Percentiles rank a stretch among this genome's conserved stretches.
Evolutionary conservation across 2,113 vertebrate genomes (phyloP).

Genomic region (Calypte anna): DNA sequence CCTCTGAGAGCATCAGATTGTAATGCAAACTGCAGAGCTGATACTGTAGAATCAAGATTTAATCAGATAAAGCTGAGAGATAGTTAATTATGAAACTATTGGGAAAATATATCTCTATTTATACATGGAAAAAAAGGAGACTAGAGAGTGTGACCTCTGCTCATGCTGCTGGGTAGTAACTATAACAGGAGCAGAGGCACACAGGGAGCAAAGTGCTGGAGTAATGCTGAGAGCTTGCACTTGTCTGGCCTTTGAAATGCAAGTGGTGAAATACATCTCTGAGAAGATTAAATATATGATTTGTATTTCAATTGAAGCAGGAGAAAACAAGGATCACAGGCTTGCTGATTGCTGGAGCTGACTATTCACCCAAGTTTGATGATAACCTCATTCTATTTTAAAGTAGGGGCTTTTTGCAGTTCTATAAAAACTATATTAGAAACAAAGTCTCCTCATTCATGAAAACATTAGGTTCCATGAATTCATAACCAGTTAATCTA

Average conservation of each 20-base stretch:
- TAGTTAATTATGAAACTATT: not conserved
- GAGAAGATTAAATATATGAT: not conserved
- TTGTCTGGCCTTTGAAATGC: not conserved
- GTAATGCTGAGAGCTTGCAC: not conserved
- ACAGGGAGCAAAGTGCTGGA: not conserved
- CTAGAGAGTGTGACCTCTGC: not conserved
- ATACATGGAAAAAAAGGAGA: not conserved
- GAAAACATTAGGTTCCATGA: conserved; percentile 7
- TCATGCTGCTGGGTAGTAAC: not conserved
- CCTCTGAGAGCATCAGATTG: not conserved
- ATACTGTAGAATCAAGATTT: not conserved
- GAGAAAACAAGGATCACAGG: not conserved
- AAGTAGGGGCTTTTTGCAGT: not conserved
- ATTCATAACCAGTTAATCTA: not conserved
- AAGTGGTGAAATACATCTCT: not conserved
- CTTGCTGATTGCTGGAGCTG: not conserved
- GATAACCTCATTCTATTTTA: not conserved
- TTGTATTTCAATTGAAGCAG: not conserved
- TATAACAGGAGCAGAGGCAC: not conserved
- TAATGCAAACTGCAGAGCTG: not conserved
- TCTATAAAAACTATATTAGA: not conserved
- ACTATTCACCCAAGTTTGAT: not conserved
- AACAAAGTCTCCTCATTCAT: conserved; percentile 24
- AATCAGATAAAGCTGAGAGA: not conserved
- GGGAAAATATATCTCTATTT: not conserved